Base-by-base conservation (phyloP, 2,888 invertebrate genomes). In the Conus canariensis region DNA sequence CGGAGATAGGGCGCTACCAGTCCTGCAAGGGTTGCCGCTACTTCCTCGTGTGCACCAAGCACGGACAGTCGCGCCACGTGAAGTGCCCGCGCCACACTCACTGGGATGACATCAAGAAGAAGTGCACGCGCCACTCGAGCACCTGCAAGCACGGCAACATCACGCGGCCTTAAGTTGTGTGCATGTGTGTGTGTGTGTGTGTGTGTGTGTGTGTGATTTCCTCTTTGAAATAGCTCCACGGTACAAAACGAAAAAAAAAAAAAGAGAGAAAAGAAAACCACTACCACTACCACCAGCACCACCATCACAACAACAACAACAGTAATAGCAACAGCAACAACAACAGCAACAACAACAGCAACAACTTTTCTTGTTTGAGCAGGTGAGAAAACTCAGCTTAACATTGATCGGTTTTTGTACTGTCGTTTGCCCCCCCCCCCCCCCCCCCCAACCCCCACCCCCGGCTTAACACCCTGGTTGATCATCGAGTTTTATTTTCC, bases 51-150 rank as follows among this genome's bases (percentile, higher is more conserved):
- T 92, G 92, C 83, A 91, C 90, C 8, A 83, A 87, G 22, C 30
- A 83, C 56, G 90, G 90, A 45, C 7, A 25, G 19, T 16, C 86
- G 4, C 88, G 88, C 3, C 64, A 88, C 9, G 70, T 88, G n/a
- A 89, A 82, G 14, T 92, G 92, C 85, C 85, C 88, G 4, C 60
- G 74, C 5, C 9, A 25, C 16, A 90, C 89, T 58, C 19, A 77
- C n/a, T 92, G 92, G 92, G 91, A 92, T 70, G 91, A 91, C 91
- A 30, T 16, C 16, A 16, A 14, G 59, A 92, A 91, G 90, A 90
- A 59, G 25, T 92, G 92, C 60, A 19, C 5, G n/a, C 19, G 89
- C 16, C 85, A 10, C 6, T 91, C 91, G 4, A 80, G 59, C 22
- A 92, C 91, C 16, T 92, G 92, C 82, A 45, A 83, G 19, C 45